Conservation (phyloP, 1,140 invertebrate genomes). For the Episyrphus balteatus region DNA sequence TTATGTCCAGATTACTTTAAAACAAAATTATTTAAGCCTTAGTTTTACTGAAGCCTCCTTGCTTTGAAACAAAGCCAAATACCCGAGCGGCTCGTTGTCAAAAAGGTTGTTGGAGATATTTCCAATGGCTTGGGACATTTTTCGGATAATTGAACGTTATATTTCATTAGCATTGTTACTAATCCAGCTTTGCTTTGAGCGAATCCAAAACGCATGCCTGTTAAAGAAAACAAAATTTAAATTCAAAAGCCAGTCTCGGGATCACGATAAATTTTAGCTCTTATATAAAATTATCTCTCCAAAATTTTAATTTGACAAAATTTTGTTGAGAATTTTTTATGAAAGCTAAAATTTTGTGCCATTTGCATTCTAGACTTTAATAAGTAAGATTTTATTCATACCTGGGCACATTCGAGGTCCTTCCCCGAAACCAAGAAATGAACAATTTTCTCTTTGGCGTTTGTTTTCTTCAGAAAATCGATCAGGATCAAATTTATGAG, state of each 20-base stretch:
- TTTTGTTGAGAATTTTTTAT: no score
- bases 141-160: conserved; percentile 4
- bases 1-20: no score
- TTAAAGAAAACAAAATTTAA: background rate
- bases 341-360: no score
- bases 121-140: conserved; percentile 1
- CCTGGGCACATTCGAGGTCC: conserved; percentile 64
- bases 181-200: conserved; percentile 41
- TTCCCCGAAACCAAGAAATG: conserved; percentile 58
- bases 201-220: conserved; percentile 34
- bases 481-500: conserved; percentile 47
- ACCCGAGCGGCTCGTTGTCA: conserved; percentile 11
- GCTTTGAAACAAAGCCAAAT: conserved; percentile 15
- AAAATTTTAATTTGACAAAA: no score
- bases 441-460: conserved; percentile 39
- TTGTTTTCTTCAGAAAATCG: conserved; percentile 43
- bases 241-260: no score
- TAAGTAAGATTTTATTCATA: no score
- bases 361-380: no score
- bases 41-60: background rate
- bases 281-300: no score
- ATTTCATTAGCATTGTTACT: conserved; percentile 11
- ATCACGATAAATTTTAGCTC: no score
- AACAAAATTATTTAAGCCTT: no score
- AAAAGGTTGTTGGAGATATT: conserved; percentile 17